Conservation (phyloP, 1,140 invertebrate genomes). For the Bicyclus anynana region DNA sequence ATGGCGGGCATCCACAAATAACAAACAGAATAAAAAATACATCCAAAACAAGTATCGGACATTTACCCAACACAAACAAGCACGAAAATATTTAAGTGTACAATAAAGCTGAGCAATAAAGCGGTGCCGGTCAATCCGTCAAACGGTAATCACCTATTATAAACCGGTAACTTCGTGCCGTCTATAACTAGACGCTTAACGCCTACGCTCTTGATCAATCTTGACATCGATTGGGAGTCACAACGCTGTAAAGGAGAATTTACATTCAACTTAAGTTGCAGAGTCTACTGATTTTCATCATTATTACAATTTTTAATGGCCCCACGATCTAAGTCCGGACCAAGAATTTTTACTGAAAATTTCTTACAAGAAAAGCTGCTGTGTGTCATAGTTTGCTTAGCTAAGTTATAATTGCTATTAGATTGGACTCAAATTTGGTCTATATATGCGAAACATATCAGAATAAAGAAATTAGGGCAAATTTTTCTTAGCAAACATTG, state of each 20-base stretch:
- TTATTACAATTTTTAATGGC: too few species aligned
- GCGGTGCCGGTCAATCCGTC: slow-evolving; percentile 27
- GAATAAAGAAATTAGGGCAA: too few species aligned
- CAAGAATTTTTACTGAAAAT: too few species aligned
- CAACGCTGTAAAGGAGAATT: not conserved
- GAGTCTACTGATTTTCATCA: too few species aligned
- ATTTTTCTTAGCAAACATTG: too few species aligned
- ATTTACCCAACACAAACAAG: slow-evolving; percentile 6
- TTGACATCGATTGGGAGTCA: slow-evolving; percentile 15
- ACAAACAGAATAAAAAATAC: not conserved
- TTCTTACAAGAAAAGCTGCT: too few species aligned
- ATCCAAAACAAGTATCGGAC: not conserved
- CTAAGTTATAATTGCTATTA: too few species aligned
- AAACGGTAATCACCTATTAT: slow-evolving; percentile 33
- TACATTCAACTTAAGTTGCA: not conserved
- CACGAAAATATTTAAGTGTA: slow-evolving; percentile 19
- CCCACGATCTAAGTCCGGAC: too few species aligned
- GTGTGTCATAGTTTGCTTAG: too few species aligned
- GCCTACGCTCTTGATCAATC: slow-evolving; percentile 20
- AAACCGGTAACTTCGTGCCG: slow-evolving; percentile 16
- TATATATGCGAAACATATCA: too few species aligned
- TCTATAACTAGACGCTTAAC: slow-evolving; percentile 11
- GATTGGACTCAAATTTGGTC: too few species aligned
- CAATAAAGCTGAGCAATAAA: slow-evolving; percentile 19
- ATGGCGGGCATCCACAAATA: not conserved